These are phyloP conservation scores for Troides oblongomaculatus DNA, from an alignment of 2,888 invertebrate species.

Conservation along the genomic window DNA sequence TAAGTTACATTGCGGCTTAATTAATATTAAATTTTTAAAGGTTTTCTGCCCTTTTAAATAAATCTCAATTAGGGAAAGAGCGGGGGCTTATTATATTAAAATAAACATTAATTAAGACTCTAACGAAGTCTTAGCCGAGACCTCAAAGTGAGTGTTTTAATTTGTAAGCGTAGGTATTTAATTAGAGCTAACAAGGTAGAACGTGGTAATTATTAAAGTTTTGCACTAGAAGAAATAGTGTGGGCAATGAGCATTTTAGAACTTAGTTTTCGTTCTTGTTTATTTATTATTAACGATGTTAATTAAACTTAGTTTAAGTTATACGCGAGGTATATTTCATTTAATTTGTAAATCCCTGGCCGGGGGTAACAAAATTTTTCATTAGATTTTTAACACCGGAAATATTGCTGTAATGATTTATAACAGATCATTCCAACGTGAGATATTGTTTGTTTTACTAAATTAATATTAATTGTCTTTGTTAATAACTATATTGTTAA, in stretches of 20 bases:
- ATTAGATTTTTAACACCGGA: too few relatives aligned
- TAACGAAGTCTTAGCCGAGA: conserved; percentile 48
- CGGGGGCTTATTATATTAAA: conserved; percentile 71
- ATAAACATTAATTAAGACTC: conserved; percentile 73
- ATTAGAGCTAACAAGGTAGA: conserved; percentile 47
- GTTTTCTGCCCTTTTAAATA: conserved; percentile 51
- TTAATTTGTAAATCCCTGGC: too few relatives aligned
- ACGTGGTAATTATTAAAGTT: conserved; percentile 27
- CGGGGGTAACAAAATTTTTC: too few relatives aligned
- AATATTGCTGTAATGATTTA: too few relatives aligned
- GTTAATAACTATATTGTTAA: too few relatives aligned
- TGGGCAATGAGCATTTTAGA: background rate
- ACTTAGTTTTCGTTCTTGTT: too few relatives aligned
- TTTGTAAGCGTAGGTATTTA: conserved; percentile 66
- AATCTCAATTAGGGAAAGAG: conserved; percentile 67
- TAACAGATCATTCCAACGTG: too few relatives aligned
- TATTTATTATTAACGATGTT: too few relatives aligned
- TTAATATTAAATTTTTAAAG: conserved; percentile 20
- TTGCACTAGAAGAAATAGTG: conserved; percentile 12
- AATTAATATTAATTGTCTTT: too few relatives aligned
- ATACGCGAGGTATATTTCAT: too few relatives aligned
- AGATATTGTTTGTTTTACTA: too few relatives aligned
- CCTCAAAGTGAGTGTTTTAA: conserved; percentile 66
- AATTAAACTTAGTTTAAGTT: too few relatives aligned
- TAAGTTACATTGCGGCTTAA: conserved; percentile 1